phyloP scores from a whole-genome alignment of 2,888 invertebrate genomes.

The Hanleya hanleyi region DNA sequence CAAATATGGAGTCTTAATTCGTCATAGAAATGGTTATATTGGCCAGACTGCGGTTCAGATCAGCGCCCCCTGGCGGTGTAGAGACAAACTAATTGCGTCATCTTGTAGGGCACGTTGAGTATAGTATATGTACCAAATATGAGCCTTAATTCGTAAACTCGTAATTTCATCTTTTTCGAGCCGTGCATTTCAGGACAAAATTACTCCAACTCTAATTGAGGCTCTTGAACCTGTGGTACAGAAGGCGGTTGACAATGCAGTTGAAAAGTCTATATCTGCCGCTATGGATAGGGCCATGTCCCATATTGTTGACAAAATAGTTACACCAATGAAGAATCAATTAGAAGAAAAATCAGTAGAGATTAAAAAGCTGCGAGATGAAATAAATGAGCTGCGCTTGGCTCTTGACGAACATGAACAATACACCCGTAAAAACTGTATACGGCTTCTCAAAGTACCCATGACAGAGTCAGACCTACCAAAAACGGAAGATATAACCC shows the following conservation, averaged over 20 bases:
- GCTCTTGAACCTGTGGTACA: neutral
- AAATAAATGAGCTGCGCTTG: neutral
- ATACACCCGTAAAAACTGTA: neutral
- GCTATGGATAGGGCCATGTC: neutral
- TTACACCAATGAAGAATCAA: neutral
- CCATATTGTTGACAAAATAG: neutral
- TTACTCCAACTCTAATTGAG: neutral
- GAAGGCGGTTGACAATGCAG: too few relatives aligned
- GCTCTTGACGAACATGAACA: neutral
- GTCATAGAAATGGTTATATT: too few relatives aligned
- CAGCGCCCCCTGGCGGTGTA: too few relatives aligned
- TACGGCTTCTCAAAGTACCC: neutral
- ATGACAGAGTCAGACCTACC: neutral
- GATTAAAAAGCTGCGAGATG: neutral
- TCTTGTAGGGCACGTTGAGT: too few relatives aligned
- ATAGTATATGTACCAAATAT: too few relatives aligned
- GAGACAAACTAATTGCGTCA: too few relatives aligned
- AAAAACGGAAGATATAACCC: neutral
- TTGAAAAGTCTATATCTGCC: neutral
- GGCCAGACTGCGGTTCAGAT: too few relatives aligned
- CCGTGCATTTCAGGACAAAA: neutral
- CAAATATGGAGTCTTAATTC: too few relatives aligned
- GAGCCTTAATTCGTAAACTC: too few relatives aligned
- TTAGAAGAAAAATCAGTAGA: neutral
- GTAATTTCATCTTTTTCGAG: too few relatives aligned